Base-by-base conservation (phyloP, 2,888 invertebrate species). In the Frankliniella intonsa region DNA sequence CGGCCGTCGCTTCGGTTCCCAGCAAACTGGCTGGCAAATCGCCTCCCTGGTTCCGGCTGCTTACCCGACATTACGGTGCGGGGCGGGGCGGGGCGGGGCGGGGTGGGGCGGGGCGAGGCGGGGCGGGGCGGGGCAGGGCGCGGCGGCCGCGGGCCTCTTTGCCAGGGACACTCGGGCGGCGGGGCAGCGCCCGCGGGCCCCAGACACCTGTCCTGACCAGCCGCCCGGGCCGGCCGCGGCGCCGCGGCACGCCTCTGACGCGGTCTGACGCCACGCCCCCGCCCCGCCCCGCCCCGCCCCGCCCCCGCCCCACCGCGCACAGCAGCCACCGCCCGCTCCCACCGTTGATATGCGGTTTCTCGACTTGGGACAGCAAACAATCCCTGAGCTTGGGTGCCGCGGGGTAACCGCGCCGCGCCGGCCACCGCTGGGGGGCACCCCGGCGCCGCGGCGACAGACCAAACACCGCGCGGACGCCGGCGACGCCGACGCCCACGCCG, bases 251-350 rank as follows among this genome's bases (percentile, higher is more conserved):
- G 62, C 14, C 62, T 62, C 38, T 38, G 38, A 38, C 38, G 38
- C 38, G 38, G 38, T 38, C 38, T 55, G 55, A 17, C 55, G 62
- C 11, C n/a, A 14, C 80, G 81, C 80, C 22, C 12, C 10, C 69
- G 25, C 69, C 69, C 25, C 22, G 69, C 80, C 76, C 82, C 27
- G 50, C 27, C 62, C 82, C 65, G 80, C 82, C 50, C 76, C 82
- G 81, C 81, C 81, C 55, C 80, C 69, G n/a, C 69, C 69, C 69
- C 11, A 12, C 69, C 25, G 10, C 69, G 38, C 69, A 9, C 69
- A 22, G 25, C 69, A 19, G 69, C 69, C 8, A 11, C 69, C 22
- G 22, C 8, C 19, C 69, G 12, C 69, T 25, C 22, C 69, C 69
- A 25, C 69, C 69, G 69, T 76, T 76, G 69, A 76, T 76, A 25